Evolutionary conservation across 2,113 vertebrate genomes (phyloP).

Genomic region (Bolborhynchus lineola): DNA sequence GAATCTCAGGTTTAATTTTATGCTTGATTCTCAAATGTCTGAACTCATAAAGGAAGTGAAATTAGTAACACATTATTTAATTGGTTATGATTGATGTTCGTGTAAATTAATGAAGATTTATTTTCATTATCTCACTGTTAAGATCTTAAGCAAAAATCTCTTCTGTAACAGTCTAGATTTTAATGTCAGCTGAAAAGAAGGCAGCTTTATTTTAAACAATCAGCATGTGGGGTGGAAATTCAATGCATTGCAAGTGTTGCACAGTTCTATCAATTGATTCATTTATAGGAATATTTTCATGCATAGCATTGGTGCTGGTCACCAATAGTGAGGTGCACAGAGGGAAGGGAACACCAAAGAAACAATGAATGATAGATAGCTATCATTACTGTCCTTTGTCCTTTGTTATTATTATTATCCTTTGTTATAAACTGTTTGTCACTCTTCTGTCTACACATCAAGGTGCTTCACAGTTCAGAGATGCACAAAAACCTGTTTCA

Average conservation of each 20-base stretch:
- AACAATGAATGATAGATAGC: not conserved
- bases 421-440: not conserved
- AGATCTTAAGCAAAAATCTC: slow-evolving; percentile 1
- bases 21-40: slow-evolving; percentile 29
- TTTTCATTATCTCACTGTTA: not conserved
- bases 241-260: not conserved
- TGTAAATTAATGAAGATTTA: slow-evolving; percentile 27
- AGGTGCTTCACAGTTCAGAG: not conserved
- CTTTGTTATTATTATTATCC: not conserved
- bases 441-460: not conserved
- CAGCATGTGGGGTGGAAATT: not conserved
- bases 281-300: not conserved
- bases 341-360: not conserved
- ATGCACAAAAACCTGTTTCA: not conserved
- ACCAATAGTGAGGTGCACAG: not conserved
- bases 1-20: slow-evolving; percentile 51
- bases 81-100: not conserved
- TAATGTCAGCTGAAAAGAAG: not conserved
- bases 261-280: not conserved
- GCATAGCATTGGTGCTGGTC: not conserved
- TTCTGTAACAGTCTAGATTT: not conserved
- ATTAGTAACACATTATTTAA: slow-evolving; percentile 52
- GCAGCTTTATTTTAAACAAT: not conserved
- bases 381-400: not conserved
- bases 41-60: slow-evolving; percentile 43